Evolutionary conservation across 2,888 invertebrate genomes (phyloP).

Genomic region (Lissocephala sabroskyi): DNA sequence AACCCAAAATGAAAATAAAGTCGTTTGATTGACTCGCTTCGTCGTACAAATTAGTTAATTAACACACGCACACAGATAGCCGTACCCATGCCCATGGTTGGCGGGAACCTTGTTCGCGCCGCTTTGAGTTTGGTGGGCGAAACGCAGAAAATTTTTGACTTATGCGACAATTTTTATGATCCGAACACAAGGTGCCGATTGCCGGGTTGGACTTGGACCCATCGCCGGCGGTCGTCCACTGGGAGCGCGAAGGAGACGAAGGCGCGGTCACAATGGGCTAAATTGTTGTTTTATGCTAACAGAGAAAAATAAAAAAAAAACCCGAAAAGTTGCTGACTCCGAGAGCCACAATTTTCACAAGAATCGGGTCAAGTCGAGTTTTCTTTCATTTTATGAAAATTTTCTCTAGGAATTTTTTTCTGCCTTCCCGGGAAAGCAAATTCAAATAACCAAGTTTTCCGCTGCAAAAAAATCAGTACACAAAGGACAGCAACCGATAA

Average conservation of each 20-base stretch:
- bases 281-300: slow-evolving; percentile 57
- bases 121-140: slow-evolving; percentile 22
- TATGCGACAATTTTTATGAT: slow-evolving; percentile 63
- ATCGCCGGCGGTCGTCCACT: too few species aligned
- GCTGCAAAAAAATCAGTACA: slow-evolving; percentile 18
- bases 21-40: slow-evolving; percentile 4
- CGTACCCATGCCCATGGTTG: not conserved
- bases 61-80: not conserved
- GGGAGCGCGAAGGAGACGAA: slow-evolving; percentile 23
- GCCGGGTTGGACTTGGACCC: too few species aligned
- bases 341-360: slow-evolving; percentile 13
- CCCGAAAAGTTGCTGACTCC: slow-evolving; percentile 2
- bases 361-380: slow-evolving; percentile 16
- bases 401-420: too few species aligned
- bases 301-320: slow-evolving; percentile 1
- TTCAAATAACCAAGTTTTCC: too few species aligned
- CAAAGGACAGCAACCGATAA: not conserved
- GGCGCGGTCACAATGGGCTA: slow-evolving; percentile 50
- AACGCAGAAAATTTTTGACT: slow-evolving; percentile 39
- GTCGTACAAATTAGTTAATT: not conserved
- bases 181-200: slow-evolving; percentile 29
- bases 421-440: too few species aligned
- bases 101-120: slow-evolving; percentile 14
- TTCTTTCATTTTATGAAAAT: too few species aligned
- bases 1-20: not conserved